Base-by-base conservation (phyloP, 2,888 invertebrate species). In the Phyllotreta cruciferae region DNA sequence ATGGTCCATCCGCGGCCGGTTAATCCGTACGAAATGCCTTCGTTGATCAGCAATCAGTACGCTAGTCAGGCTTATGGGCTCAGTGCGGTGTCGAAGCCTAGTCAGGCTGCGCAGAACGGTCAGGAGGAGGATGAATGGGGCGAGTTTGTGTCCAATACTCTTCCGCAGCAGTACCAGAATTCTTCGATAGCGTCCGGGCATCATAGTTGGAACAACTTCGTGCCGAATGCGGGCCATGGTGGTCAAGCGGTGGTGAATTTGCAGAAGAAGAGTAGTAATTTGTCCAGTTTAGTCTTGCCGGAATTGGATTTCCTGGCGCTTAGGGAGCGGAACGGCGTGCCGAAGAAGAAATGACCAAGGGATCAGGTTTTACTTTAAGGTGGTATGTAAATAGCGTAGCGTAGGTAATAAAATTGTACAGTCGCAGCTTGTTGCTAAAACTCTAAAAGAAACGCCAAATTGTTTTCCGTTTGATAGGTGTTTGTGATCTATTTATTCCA, bases 241-340 rank as follows among this genome's bases (percentile, higher is more conserved):
- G 50, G 35, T 41, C 38, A 41, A 64, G 56, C 45, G 7, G 49
- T 36, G 11, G 53, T 13, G 9, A 34, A 10, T 39, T 45, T 45
- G 60, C 64, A 57, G 24, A 66, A 49, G 55, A 67, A 56, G 57
- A 74, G 62, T 69, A 72, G 50, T 64, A 65, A 67, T 65, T 69
- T 78, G 66, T 71, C 83, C 10, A 83, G 82, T 74, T 83, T 84
- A 73, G 82, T 84, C 41, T 79, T 86, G 72, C 86, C 86, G 4
- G 85, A 86, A 71, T 78, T 85, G 70, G 83, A 85, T 68, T 86
- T 85, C 75, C 80, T 83, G 63, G 82, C 84, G 37, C 83, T 85
- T 1, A 81, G 79, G 74, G 77, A 71, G 70, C 73, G 76, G 70
- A 79, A 77, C 69, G 73, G 71, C 67, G 71, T 73, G 62, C 75